Conservation (phyloP, 2,113 vertebrate species). For the Oncorhynchus mykiss region DNA sequence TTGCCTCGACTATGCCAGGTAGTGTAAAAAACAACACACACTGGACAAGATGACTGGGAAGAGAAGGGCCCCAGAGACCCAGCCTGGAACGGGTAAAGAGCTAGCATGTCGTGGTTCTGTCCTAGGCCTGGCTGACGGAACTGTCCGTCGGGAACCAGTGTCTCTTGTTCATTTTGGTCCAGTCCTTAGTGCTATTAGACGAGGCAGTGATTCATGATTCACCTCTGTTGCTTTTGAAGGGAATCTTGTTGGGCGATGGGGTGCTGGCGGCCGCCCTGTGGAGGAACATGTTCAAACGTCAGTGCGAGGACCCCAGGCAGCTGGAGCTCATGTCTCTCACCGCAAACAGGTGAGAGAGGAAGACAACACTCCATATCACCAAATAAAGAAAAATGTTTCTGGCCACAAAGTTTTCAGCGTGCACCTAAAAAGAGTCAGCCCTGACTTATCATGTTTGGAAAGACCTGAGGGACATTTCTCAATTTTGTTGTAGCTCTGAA, state of each 20-base stretch:
- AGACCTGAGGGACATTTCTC: too few relatives aligned
- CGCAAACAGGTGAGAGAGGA: conserved; percentile 87
- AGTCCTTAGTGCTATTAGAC: too few relatives aligned
- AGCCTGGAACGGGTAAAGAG: too few relatives aligned
- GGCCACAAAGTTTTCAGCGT: too few relatives aligned
- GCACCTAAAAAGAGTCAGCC: too few relatives aligned
- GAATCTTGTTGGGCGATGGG: conserved; percentile 88
- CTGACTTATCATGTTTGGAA: too few relatives aligned
- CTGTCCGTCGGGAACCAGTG: too few relatives aligned
- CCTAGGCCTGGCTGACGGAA: not conserved
- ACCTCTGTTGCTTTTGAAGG: conserved; percentile 65
- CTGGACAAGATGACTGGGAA: not conserved
- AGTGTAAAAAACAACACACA: not conserved
- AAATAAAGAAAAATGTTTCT: too few relatives aligned
- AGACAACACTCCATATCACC: not conserved
- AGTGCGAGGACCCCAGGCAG: conserved; percentile 88
- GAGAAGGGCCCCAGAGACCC: not conserved
- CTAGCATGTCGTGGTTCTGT: not conserved
- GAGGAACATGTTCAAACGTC: conserved; percentile 89
- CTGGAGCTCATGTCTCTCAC: conserved; percentile 95
- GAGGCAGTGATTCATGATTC: not conserved
- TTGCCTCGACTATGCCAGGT: not conserved
- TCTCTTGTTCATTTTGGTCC: too few relatives aligned
- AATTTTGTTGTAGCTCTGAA: too few relatives aligned
- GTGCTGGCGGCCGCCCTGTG: conserved; percentile 92